Percentiles rank a stretch among this genome's conserved stretches.
These are phyloP conservation scores for Pipistrellus pipistrellus DNA, from an alignment of 2,797 vertebrate species.

Conservation along the genomic window DNA sequence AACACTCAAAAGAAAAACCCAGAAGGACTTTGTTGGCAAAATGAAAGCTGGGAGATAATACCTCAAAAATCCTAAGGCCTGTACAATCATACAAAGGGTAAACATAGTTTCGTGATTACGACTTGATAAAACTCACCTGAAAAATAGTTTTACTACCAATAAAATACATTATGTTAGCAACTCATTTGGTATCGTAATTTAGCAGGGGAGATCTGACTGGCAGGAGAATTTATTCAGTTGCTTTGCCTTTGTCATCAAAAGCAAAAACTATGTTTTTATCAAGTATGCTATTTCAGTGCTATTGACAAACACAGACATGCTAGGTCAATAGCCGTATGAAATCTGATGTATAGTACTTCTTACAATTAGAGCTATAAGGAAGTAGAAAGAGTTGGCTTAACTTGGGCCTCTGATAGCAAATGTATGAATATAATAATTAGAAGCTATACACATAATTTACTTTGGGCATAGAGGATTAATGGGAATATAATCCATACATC, in stretches of 20 bases:
- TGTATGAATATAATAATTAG: not conserved
- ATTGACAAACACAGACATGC: not conserved
- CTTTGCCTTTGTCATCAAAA: not conserved
- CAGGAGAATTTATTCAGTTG: not conserved
- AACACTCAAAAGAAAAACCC: constrained; percentile 25
- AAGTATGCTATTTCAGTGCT: not conserved
- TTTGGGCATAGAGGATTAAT: not conserved
- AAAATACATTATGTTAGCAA: not conserved
- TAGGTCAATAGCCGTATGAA: not conserved
- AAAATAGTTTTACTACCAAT: constrained; percentile 5
- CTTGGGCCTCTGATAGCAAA: not conserved
- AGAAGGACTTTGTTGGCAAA: not conserved
- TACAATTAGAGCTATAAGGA: not conserved
- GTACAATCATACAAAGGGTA: not conserved
- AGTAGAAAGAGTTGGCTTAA: not conserved
- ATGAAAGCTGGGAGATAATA: not conserved
- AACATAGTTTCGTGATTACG: not conserved
- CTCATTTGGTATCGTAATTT: not conserved
- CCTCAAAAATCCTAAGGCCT: not conserved
- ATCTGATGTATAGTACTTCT: not conserved
- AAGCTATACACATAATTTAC: not conserved
- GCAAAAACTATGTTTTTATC: not conserved
- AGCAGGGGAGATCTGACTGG: not conserved
- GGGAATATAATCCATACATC: not conserved
- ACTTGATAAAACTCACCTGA: not conserved